Evolutionary conservation across 2,888 invertebrate species (phyloP), one percentile per base, ranked within the genome.

Genomic region (Drosophila cracens): DNA sequence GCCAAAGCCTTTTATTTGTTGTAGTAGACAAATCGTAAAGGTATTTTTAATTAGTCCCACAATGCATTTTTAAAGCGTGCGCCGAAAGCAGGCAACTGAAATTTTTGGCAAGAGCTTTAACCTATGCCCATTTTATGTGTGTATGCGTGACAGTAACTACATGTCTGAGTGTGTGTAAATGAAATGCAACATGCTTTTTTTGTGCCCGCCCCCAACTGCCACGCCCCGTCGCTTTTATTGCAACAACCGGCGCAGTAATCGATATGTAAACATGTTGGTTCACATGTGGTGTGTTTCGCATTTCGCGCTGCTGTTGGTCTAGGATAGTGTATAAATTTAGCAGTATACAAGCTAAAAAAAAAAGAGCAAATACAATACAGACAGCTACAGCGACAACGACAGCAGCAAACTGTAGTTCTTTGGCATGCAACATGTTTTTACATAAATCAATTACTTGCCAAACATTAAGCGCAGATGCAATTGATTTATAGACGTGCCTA

Each of bases 391-490:
- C 49, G 10, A 61, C 66, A 68, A 53, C 70, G 64, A 65, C 63
- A 67, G 71, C 84, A 89, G 81, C 87, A 80, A 77, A 80, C 87
- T 88, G 81, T 74, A 79, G 74, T 70, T 52, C 52, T 70, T 70
- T 85, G 83, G 75, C 83, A 74, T 89, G 90, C 86, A 88, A 86
- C 82, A 88, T 88, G 84, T 83, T 89, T 87, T 89, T 83, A 90
- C 81, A 83, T 90, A 90, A 90, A 90, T 87, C 87, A 90, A 90
- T 87, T 87, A 87, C 87, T 79, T 86, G 82, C 74, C 82, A 82
- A 86, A 87, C 89, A 87, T 73, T 85, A 73, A 71, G 80, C 69
- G 60, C 69, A 64, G 58, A 67, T 53, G 59, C 65, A 63, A 40
- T 66, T 56, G 69, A 82, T 86, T 88, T 82, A 73, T 79, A 58